A percentile compares a stretch with the other conserved stretches of the same genome.
Evolutionary conservation across 2,888 invertebrate species (phyloP).

Genomic region (Lasioglossum villosulum): DNA sequence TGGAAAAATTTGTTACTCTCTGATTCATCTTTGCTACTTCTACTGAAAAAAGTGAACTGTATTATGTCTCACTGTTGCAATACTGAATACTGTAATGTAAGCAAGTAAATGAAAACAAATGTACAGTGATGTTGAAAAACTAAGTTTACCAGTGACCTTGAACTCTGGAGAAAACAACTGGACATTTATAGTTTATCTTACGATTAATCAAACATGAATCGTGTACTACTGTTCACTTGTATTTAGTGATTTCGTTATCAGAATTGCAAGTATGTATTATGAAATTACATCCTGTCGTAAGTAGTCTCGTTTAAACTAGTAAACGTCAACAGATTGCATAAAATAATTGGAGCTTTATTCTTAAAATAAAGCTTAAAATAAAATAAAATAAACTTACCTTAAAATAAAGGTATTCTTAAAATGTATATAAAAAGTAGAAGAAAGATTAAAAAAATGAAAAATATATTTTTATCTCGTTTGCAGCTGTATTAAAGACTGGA

Average conservation of each 20-base stretch:
- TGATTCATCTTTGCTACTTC: neutral
- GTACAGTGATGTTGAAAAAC: conserved; percentile 52
- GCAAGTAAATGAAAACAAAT: neutral
- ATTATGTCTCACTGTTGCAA: neutral
- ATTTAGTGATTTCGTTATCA: neutral
- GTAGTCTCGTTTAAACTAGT: conserved; percentile 2
- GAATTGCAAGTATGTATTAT: neutral
- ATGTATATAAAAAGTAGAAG: neutral
- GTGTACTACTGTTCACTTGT: neutral
- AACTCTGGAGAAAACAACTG: conserved; percentile 38
- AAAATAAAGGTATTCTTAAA: too few relatives aligned
- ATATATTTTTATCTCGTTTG: conserved; percentile 18
- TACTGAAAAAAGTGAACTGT: neutral
- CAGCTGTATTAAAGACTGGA: conserved; percentile 42
- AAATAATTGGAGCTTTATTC: neutral
- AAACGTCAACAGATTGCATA: neutral
- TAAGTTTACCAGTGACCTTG: conserved; percentile 70
- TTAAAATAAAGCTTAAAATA: too few relatives aligned
- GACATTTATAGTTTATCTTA: conserved; percentile 17
- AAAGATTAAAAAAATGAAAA: neutral
- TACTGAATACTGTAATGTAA: neutral
- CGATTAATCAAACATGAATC: neutral
- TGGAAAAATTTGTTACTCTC: neutral
- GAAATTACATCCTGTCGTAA: neutral
- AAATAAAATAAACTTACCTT: too few relatives aligned